Base-by-base conservation (phyloP, 2,113 vertebrate species). In the Anolis carolinensis region DNA sequence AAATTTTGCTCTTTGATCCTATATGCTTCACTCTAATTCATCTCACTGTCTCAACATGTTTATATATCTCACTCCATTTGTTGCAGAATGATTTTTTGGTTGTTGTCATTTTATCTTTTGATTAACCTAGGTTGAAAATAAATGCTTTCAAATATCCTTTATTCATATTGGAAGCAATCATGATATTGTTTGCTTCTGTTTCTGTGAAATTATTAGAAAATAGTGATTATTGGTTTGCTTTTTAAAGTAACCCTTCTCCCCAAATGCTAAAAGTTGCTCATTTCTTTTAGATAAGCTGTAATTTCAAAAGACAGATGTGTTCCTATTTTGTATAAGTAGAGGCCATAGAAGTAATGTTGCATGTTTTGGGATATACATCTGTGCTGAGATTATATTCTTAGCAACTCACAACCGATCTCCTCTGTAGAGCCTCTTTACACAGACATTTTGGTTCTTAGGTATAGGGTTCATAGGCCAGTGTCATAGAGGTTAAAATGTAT, bases 11-110 rank as follows among this genome's bases (percentile, higher is more conserved):
- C 86, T 7, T 63, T 52, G 77, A 48, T 67, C 62, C 70, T 65
- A 52, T 73, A 63, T 65, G 7, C 48, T 91, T 84, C 30, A 59
- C 11, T 73, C 10, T 34, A 44, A 8, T 72, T 74, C 59, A 18
- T 65, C 30, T 18, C 3, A 21, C 36, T 44, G 14, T n/a, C 55
- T 7, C 11, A 73, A 5, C n/a, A 81, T 74, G 80, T 13, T 34
- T 72, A 2, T 44, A 16, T 62, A 25, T 32, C 71, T 86, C 7
- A 65, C 80, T 2, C 87, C 30, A 72, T 81, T 80, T n/a, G 34
- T 89, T 91, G 92, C 90, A 93, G 21, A 76, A 76, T 68, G 91
- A 91, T 90, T 77, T 50, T 32, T 67, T 5, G 36, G 1, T 13
- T 71, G 34, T 14, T 39, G 6, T 10, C 84, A 88, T 34, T 90